Evolutionary conservation across 2,797 vertebrate genomes (phyloP).

Genomic region (Agapornis canus): DNA sequence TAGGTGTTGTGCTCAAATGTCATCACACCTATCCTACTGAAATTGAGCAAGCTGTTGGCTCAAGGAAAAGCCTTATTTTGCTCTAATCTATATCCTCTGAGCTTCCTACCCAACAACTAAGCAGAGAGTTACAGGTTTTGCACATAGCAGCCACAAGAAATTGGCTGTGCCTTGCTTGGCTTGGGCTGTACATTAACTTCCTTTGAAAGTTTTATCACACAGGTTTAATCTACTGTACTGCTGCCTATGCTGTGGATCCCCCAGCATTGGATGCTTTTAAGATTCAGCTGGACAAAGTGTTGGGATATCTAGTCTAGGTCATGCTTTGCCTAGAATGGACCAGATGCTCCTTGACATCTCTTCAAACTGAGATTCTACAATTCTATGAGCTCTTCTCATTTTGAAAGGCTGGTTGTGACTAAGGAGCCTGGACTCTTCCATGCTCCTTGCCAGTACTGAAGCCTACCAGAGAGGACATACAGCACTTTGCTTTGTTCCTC

Average conservation of each 20-base stretch:
- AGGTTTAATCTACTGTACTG: not conserved
- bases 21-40: not conserved
- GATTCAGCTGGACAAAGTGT: not conserved
- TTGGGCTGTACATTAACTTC: constrained; percentile 6
- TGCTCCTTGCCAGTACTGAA: not conserved
- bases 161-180: not conserved
- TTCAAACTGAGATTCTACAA: not conserved
- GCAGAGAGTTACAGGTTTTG: not conserved
- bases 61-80: not conserved
- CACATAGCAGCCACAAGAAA: not conserved
- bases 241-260: not conserved
- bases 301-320: not conserved
- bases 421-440: not conserved
- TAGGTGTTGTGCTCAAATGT: not conserved
- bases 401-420: not conserved
- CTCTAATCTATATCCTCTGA: not conserved
- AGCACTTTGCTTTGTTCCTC: not conserved
- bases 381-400: not conserved
- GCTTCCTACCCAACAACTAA: not conserved
- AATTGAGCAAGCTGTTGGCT: not conserved
- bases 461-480: not conserved
- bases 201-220: not conserved
- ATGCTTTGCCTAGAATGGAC: not conserved
- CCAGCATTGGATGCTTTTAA: not conserved
- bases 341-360: not conserved